Conservation (phyloP, 2,888 invertebrate genomes). For the Incurvaria masculella region DNA sequence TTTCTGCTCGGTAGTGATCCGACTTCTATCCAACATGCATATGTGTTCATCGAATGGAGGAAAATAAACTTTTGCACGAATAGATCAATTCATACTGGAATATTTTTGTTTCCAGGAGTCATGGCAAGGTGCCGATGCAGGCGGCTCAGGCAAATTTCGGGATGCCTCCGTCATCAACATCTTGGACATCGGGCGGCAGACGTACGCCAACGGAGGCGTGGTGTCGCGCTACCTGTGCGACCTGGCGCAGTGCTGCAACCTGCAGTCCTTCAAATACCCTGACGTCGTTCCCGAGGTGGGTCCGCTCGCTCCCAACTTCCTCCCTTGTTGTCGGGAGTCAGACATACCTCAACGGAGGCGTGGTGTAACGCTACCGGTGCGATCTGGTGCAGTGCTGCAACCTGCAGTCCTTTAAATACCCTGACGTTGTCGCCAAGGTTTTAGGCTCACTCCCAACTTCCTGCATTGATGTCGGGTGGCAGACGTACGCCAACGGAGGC, state of each 20-base stretch:
- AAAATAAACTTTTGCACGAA: too few species aligned
- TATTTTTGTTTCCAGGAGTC: slow-evolving; percentile 56
- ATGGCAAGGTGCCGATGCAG: slow-evolving; percentile 52
- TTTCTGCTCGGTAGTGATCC: too few species aligned
- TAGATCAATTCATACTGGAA: too few species aligned
- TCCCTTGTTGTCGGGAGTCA: slow-evolving; percentile 54
- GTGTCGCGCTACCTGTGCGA: slow-evolving; percentile 60
- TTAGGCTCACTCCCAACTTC: too few species aligned
- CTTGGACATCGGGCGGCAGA: slow-evolving; percentile 53
- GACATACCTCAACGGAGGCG: slow-evolving; percentile 51
- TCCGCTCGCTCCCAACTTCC: too few species aligned
- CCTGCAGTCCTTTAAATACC: slow-evolving; percentile 65
- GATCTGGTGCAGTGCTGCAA: slow-evolving; percentile 64
- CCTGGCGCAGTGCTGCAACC: slow-evolving; percentile 62
- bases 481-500: slow-evolving; percentile 52
- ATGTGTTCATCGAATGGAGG: too few species aligned
- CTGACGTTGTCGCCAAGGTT: slow-evolving; percentile 59
- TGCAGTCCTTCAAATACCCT: slow-evolving; percentile 66
- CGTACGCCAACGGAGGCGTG: slow-evolving; percentile 52
- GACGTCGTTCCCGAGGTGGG: slow-evolving; percentile 57
- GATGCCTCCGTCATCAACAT: slow-evolving; percentile 58
- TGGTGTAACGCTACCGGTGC: slow-evolving; percentile 58
- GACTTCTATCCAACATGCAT: too few species aligned
- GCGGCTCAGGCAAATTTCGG: slow-evolving; percentile 32
- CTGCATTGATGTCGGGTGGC: slow-evolving; percentile 53